Evolutionary conservation across 2,797 vertebrate species (phyloP).

Genomic region (Hydrophis major): DNA sequence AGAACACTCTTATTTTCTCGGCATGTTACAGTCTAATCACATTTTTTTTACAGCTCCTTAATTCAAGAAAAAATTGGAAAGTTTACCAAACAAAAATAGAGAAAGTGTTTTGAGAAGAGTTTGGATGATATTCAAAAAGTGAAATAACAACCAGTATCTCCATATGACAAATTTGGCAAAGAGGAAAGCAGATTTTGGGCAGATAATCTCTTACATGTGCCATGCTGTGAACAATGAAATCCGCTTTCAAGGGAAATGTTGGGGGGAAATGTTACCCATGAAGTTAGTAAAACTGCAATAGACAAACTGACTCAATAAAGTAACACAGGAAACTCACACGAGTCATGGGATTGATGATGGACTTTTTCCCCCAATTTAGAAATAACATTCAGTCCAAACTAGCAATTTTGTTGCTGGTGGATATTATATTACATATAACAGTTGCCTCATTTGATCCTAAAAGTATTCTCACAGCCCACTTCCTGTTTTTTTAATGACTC

Average conservation of each 20-base stretch:
- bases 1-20: background rate
- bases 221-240: background rate
- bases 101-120: background rate
- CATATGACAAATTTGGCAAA: background rate
- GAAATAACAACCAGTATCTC: background rate
- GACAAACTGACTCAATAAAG: background rate
- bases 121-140: background rate
- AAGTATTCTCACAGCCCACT: conserved; percentile 3
- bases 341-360: background rate
- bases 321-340: background rate
- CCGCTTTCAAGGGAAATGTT: background rate
- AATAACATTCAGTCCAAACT: background rate
- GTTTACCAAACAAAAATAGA: background rate
- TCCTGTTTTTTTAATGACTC: conserved; percentile 10
- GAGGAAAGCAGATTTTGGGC: background rate
- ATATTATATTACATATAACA: background rate
- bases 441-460: background rate
- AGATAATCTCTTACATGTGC: background rate
- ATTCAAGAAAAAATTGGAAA: background rate
- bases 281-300: background rate
- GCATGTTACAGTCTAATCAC: background rate
- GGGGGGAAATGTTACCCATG: background rate
- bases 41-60: background rate
- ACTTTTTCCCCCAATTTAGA: background rate
- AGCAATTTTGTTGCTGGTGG: background rate